Conservation (phyloP, 2,113 vertebrate genomes). For the Romanogobio albipinnatus region DNA sequence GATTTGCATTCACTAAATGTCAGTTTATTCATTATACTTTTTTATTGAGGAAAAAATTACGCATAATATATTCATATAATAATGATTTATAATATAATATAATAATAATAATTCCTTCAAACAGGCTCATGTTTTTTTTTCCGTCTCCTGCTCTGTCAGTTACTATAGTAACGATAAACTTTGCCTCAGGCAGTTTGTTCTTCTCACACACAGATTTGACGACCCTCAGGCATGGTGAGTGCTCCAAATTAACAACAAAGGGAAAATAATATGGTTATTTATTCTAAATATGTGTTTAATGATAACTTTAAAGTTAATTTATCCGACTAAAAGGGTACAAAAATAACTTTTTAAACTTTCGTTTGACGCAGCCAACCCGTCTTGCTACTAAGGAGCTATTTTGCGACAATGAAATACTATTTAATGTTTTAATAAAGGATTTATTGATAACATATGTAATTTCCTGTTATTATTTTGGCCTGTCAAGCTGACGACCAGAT, state of each 20-base stretch:
- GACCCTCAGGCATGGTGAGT: background rate
- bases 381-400: background rate
- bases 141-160: background rate
- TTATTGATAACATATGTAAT: background rate
- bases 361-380: background rate
- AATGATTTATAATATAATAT: background rate
- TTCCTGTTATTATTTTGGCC: background rate
- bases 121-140: background rate
- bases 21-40: background rate
- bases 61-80: background rate
- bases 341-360: background rate
- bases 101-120: background rate
- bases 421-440: no score
- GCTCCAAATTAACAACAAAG: background rate
- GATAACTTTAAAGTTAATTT: background rate
- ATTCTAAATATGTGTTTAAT: background rate
- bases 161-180: conserved; percentile 25
- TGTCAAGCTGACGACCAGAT: background rate
- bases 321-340: background rate
- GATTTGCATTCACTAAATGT: background rate
- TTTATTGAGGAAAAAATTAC: background rate
- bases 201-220: conserved; percentile 9
- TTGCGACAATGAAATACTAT: background rate
- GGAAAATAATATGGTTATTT: background rate
- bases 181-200: background rate